phyloP scores from a whole-genome alignment of 2,113 vertebrate genomes.

The Phyllostomus discolor region DNA sequence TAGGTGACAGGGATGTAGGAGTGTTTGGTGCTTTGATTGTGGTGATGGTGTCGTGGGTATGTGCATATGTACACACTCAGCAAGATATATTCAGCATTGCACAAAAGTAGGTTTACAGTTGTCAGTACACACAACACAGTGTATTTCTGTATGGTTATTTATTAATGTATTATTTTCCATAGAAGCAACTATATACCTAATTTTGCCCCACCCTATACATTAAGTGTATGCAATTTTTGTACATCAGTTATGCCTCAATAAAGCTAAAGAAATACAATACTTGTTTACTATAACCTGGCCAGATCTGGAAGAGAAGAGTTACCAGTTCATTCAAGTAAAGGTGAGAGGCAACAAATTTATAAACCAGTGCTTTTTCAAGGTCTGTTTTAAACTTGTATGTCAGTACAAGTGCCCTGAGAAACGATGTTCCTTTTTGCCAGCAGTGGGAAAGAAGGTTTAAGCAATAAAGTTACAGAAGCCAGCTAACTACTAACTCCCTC shows the following conservation, averaged over 20 bases:
- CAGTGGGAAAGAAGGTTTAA: background rate
- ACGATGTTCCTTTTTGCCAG: background rate
- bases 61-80: background rate
- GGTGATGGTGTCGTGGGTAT: background rate
- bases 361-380: background rate
- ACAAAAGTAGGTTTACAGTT: background rate
- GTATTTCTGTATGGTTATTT: background rate
- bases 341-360: background rate
- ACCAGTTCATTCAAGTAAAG: background rate
- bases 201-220: background rate
- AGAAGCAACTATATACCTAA: background rate
- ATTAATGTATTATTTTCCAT: background rate
- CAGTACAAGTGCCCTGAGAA: background rate
- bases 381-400: background rate
- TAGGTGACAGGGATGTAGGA: background rate
- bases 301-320: background rate
- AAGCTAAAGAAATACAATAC: background rate
- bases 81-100: background rate
- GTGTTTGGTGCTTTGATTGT: background rate
- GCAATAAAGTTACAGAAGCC: background rate
- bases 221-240: background rate
- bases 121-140: background rate
- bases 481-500: background rate
- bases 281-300: background rate
- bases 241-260: background rate